Evolutionary conservation across 2,888 invertebrate genomes (phyloP).

Genomic region (Drosophila macrospina): DNA sequence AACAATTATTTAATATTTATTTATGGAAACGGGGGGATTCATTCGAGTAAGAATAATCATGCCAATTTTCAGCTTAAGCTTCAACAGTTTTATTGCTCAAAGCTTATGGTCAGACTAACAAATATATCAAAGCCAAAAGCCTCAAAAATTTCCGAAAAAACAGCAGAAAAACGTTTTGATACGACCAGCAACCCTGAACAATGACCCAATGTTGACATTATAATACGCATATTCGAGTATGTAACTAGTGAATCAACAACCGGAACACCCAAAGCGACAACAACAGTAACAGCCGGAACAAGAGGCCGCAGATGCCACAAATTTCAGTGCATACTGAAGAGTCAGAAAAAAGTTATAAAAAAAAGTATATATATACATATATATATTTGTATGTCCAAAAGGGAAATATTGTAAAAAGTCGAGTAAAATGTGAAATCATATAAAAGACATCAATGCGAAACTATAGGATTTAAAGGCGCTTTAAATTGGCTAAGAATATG

Average conservation of each 20-base stretch:
- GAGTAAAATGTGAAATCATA: conserved; percentile 69
- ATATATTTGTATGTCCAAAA: conserved; percentile 29
- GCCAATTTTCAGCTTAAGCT: conserved; percentile 63
- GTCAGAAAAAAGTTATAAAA: conserved; percentile 65
- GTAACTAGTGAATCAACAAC: conserved; percentile 71
- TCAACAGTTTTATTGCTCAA: conserved; percentile 63
- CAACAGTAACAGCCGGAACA: conserved; percentile 51
- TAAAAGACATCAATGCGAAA: conserved; percentile 75
- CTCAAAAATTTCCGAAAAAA: conserved; percentile 51
- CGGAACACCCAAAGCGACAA: conserved; percentile 46
- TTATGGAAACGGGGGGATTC: not conserved
- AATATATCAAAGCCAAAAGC: conserved; percentile 75
- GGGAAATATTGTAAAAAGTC: conserved; percentile 42
- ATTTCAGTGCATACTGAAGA: conserved; percentile 60
- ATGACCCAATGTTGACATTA: conserved; percentile 79
- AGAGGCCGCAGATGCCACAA: conserved; percentile 76
- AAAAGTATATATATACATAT: conserved; percentile 39
- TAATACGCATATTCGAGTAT: conserved; percentile 71
- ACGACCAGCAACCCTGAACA: conserved; percentile 61
- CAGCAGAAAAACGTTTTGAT: conserved; percentile 51
- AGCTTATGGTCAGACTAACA: conserved; percentile 72
- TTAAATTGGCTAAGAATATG: conserved; percentile 77
- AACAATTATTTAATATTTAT: conserved; percentile 1
- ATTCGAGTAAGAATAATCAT: conserved; percentile 15
- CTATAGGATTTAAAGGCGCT: conserved; percentile 71